These are phyloP conservation scores for Calephelis virginiensis DNA, from an alignment of 1,140 invertebrate species.

Conservation along the genomic window DNA sequence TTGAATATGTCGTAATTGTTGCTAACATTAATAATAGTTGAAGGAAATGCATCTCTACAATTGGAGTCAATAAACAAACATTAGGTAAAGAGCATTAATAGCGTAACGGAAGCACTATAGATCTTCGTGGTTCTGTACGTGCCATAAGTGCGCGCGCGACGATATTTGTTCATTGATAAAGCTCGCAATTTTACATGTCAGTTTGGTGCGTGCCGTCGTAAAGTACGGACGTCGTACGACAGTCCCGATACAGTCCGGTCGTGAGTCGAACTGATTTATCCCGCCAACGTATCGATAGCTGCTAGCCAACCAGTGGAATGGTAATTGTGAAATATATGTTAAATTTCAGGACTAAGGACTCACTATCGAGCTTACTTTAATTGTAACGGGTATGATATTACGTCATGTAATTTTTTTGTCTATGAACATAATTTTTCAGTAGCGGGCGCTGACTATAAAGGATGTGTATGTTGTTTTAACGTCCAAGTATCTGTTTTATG, in stretches of 20 bases:
- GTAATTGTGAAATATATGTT: slow-evolving; percentile 50
- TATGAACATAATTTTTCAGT: slow-evolving; percentile 20
- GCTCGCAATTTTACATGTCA: slow-evolving; percentile 66
- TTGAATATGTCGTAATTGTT: neutral
- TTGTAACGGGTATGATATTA: slow-evolving; percentile 67
- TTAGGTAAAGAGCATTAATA: slow-evolving; percentile 59
- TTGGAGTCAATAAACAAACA: slow-evolving; percentile 54
- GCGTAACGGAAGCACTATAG: slow-evolving; percentile 63
- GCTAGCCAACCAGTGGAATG: slow-evolving; percentile 57
- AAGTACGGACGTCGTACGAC: slow-evolving; percentile 39
- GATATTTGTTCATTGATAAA: slow-evolving; percentile 58
- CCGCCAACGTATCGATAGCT: slow-evolving; percentile 31
- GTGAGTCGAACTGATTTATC: slow-evolving; percentile 24
- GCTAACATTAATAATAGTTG: slow-evolving; percentile 8
- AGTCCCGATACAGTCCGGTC: slow-evolving; percentile 33
- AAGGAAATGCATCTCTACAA: slow-evolving; percentile 25
- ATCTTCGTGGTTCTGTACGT: slow-evolving; percentile 46
- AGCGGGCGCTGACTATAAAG: slow-evolving; percentile 19
- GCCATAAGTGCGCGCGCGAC: slow-evolving; percentile 56
- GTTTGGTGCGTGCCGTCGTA: slow-evolving; percentile 57
- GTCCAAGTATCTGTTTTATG: slow-evolving; percentile 22
- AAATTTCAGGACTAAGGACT: slow-evolving; percentile 7
- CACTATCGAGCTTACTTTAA: slow-evolving; percentile 39
- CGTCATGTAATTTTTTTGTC: slow-evolving; percentile 42
- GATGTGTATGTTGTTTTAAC: slow-evolving; percentile 29